These are phyloP conservation scores for Andrena bicolor DNA, from an alignment of 2,888 invertebrate species.

Conservation along the genomic window DNA sequence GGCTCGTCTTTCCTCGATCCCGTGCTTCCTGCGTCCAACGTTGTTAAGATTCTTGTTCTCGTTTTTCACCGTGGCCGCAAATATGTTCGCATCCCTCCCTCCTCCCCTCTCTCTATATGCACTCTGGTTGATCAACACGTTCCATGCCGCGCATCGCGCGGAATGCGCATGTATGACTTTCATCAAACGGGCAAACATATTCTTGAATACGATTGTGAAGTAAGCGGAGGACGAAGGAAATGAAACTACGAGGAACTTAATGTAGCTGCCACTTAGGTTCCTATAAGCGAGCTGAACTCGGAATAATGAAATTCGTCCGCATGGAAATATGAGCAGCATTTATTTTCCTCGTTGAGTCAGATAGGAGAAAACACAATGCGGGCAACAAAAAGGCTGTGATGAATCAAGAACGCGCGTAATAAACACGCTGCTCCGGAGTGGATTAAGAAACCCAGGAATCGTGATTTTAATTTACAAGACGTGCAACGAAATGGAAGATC, in stretches of 20 bases:
- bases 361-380: not conserved
- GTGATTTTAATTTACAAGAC: not conserved
- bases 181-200: not conserved
- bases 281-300: not conserved
- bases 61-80: constrained; percentile 22
- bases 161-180: not conserved
- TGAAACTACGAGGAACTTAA: not conserved
- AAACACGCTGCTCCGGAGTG: not conserved
- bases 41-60: constrained; percentile 8
- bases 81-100: constrained; percentile 16
- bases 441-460: not conserved
- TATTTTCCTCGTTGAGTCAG: constrained; percentile 4
- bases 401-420: not conserved
- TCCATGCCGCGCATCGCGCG: not conserved
- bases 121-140: constrained; percentile 3
- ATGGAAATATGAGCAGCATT: too few relatives aligned
- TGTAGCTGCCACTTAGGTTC: not conserved
- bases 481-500: not conserved
- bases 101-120: not conserved
- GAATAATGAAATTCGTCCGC: not conserved
- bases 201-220: not conserved
- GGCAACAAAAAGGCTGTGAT: not conserved
- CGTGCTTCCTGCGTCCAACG: constrained; percentile 22
- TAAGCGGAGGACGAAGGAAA: not conserved
- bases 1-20: not conserved